These are phyloP conservation scores for Stomatorhinus ivindoensis DNA, from an alignment of 2,113 vertebrate genomes.

Conservation along the genomic window DNA sequence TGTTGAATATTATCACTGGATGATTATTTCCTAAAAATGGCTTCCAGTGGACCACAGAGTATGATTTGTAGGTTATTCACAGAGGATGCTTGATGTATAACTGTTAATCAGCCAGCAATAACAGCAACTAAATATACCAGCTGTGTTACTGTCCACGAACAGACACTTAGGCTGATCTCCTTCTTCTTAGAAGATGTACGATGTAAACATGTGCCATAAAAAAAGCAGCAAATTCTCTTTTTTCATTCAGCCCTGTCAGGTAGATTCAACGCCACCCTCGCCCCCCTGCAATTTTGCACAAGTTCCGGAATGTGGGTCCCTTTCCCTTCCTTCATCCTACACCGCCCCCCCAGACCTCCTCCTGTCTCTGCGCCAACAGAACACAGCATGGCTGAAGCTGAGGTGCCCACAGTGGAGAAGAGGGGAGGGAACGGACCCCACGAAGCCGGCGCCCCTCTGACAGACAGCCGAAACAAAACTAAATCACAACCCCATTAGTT, in stretches of 20 bases:
- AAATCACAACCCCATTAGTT: background rate
- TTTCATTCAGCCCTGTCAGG: conserved; percentile 7
- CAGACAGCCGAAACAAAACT: background rate
- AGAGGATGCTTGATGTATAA: background rate
- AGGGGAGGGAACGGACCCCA: background rate
- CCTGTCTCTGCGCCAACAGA: background rate
- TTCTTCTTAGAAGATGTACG: background rate
- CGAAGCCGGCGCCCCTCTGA: background rate
- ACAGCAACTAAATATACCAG: background rate
- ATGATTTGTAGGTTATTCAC: background rate
- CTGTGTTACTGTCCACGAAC: background rate
- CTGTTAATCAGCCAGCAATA: background rate
- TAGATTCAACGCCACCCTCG: background rate
- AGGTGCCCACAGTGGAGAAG: background rate
- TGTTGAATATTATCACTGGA: background rate
- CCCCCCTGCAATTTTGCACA: too few relatives aligned
- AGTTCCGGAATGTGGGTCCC: background rate
- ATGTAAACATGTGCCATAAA: background rate
- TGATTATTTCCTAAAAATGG: background rate
- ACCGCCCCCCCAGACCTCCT: background rate
- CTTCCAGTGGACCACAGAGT: background rate
- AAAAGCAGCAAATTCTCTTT: background rate
- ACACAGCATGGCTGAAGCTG: background rate
- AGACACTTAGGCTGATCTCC: background rate
- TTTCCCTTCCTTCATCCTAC: background rate